Evolutionary conservation across 2,113 vertebrate genomes (phyloP).

Genomic region (Sclerurus mexicanus): DNA sequence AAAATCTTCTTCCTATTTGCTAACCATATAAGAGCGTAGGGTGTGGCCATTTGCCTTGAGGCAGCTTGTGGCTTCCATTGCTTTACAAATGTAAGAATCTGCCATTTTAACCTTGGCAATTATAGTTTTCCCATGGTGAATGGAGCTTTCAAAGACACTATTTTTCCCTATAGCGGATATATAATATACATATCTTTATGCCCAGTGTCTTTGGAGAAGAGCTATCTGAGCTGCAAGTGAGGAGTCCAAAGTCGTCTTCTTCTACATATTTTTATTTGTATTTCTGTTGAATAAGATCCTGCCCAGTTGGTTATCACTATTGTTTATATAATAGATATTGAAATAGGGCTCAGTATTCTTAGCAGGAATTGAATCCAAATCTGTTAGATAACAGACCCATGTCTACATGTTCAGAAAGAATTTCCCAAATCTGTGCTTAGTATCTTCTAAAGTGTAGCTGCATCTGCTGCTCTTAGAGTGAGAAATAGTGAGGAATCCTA

Average conservation of each 20-base stretch:
- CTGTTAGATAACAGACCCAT: neutral
- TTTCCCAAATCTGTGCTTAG: neutral
- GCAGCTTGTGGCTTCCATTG: constrained; percentile 1
- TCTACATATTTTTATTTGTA: neutral
- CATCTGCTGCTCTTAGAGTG: neutral
- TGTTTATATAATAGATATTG: neutral
- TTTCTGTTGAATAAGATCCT: neutral
- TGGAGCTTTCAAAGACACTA: neutral
- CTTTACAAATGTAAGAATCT: constrained; percentile 38
- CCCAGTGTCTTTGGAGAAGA: neutral
- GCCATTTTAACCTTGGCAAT: constrained; percentile 40
- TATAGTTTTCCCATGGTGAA: constrained; percentile 6
- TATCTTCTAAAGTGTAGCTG: neutral
- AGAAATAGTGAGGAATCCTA: neutral
- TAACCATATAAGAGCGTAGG: neutral
- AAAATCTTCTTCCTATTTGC: constrained; percentile 31
- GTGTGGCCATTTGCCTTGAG: constrained; percentile 5
- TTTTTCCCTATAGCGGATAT: neutral
- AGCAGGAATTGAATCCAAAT: neutral
- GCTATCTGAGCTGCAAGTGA: neutral
- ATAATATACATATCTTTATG: neutral
- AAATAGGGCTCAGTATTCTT: neutral
- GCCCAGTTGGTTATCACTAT: neutral
- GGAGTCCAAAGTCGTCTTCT: neutral
- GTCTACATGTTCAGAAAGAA: neutral